Percentiles rank a stretch among this genome's conserved stretches.
Evolutionary conservation across 2,113 vertebrate species (phyloP).

Genomic region (Regulus satrapa): DNA sequence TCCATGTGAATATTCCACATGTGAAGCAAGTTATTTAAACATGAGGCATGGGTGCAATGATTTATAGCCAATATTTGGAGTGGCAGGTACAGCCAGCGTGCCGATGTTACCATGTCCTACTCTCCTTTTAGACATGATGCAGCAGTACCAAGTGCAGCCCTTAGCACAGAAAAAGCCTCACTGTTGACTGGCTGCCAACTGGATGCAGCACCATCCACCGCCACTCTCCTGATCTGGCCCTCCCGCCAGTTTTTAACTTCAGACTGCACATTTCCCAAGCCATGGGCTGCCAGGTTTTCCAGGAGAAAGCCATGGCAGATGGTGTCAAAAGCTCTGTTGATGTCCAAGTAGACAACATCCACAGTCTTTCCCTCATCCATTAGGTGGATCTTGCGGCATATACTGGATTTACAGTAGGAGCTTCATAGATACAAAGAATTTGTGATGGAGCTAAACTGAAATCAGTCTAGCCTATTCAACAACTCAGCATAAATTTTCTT

Average conservation of each 20-base stretch:
- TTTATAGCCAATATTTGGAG: not conserved
- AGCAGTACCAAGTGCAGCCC: not conserved
- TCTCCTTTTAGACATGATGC: not conserved
- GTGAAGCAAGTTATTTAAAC: not conserved
- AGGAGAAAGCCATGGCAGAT: not conserved
- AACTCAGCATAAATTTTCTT: not conserved
- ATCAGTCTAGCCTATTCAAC: not conserved
- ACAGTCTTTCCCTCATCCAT: not conserved
- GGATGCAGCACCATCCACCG: not conserved
- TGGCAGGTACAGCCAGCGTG: not conserved
- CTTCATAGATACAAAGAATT: not conserved
- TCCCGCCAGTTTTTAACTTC: not conserved
- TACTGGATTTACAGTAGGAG: not conserved
- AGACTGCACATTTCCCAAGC: not conserved
- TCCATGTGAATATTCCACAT: too few relatives aligned
- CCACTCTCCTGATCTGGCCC: not conserved
- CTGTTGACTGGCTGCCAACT: not conserved
- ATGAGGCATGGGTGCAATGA: not conserved
- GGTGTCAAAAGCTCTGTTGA: not conserved
- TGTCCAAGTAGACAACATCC: not conserved
- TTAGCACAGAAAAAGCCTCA: not conserved
- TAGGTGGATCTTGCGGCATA: accelerated
- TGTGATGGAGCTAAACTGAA: not conserved
- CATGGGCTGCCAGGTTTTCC: not conserved
- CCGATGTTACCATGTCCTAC: too few relatives aligned